Conservation (phyloP, 2,797 vertebrate species). For the Poeciliopsis gracilis region DNA sequence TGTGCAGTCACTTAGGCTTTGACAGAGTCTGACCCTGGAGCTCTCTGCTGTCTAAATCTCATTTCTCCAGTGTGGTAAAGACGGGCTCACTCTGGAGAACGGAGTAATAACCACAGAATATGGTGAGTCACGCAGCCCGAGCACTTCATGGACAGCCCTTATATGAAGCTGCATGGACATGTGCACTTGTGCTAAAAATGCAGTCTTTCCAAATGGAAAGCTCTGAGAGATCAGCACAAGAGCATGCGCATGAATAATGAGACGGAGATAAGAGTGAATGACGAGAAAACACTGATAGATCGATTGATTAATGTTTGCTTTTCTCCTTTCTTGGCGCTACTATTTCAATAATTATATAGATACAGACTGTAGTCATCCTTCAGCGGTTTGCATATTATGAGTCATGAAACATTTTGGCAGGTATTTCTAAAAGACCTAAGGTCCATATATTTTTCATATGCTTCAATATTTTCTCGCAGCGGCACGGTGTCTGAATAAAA, state of each 20-base stretch:
- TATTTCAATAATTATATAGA: constrained; percentile 45
- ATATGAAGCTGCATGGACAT: constrained; percentile 26
- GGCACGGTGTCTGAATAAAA: constrained; percentile 72
- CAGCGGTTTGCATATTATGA: constrained; percentile 75
- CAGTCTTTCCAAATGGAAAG: constrained; percentile 7
- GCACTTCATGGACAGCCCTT: constrained; percentile 28
- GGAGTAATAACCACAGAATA: constrained; percentile 41
- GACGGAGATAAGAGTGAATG: not conserved
- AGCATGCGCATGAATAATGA: constrained; percentile 15
- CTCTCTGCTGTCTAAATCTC: constrained; percentile 58
- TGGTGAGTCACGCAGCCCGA: constrained; percentile 33
- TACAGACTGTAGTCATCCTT: constrained; percentile 53
- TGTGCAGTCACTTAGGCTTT: constrained; percentile 26
- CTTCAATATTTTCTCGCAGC: constrained; percentile 73
- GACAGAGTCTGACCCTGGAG: constrained; percentile 56
- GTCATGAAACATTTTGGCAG: constrained; percentile 80
- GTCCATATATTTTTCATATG: constrained; percentile 79
- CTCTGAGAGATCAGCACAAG: not conserved
- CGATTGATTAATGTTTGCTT: constrained; percentile 48
- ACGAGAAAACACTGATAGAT: not conserved
- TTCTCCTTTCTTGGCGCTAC: constrained; percentile 34
- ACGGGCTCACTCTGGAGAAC: constrained; percentile 36
- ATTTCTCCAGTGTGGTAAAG: constrained; percentile 45
- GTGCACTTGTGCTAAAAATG: constrained; percentile 12
- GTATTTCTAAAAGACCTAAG: constrained; percentile 77